Base-by-base conservation (phyloP, 2,888 invertebrate species). In the Masnerella sp. region DNA sequence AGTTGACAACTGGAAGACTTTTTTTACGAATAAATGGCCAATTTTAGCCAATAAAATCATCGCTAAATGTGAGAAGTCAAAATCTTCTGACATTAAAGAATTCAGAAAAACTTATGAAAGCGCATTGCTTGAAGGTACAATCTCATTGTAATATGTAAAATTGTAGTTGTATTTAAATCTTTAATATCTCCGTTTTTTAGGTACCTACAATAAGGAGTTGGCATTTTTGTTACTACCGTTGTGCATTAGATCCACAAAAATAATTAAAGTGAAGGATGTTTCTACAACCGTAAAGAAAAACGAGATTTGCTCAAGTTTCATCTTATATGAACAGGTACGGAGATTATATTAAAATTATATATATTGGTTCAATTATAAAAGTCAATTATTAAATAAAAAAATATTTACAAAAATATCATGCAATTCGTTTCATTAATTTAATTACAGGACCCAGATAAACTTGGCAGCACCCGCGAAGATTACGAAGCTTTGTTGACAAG, bases 1-100 rank as follows among this genome's bases (percentile, higher is more conserved):
- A 2, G 20, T 20, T 2, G 1, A 34, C 1, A 51, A 34, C 22
- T 51, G 36, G 5, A 36, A 34, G 14, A 36, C 34, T 1, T 17
- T 34, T 9, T 51, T 51, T 51, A 11, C 36, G 18, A n/a, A n/a
- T 7, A 51, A 51, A 36, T 51, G 51, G 51, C 51, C 51, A 51
- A 11, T n/a, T 12, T 18, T 51, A 51, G 51, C 51, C 18, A 9
- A 51, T 5, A 49, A 49, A 49, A 51, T 51, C 5, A 14, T 51
- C 11, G 34, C 34, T 18, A 11, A 8, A 12, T 51, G 20, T 1
- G 22, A 51, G 36, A 20, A 8, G 8, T 12, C 22, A 12, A 36
- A 12, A 36, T 15, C 20, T 51, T 12, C 22, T n/a, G 51, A 51
- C 1, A 12, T 51, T 11, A 51, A 11, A 51, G 14, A 1, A 5